A percentile compares a stretch with the other conserved stretches of the same genome.
These are phyloP conservation scores for Notodromas monacha DNA, from an alignment of 2,888 invertebrate genomes.

Conservation along the genomic window DNA sequence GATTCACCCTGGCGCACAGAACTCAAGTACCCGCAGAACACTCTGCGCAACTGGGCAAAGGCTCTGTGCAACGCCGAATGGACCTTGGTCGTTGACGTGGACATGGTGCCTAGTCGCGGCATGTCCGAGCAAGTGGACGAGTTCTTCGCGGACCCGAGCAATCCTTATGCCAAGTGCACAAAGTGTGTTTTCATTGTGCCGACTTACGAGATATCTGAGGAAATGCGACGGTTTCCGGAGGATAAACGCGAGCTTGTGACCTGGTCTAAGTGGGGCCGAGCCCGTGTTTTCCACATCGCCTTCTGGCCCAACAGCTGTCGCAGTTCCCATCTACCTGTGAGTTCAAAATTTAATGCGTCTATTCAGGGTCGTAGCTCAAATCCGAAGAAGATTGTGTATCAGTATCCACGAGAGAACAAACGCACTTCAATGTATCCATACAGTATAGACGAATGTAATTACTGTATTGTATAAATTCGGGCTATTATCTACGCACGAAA, in stretches of 20 bases:
- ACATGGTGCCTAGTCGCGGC: constrained; percentile 11
- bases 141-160: constrained; percentile 8
- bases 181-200: constrained; percentile 13
- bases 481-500: too few species aligned
- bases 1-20: constrained; percentile 10
- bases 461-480: too few species aligned
- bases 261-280: constrained; percentile 10
- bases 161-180: constrained; percentile 10
- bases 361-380: too few species aligned
- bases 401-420: too few species aligned
- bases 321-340: too few species aligned
- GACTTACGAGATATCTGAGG: constrained; percentile 13
- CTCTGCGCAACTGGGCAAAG: constrained; percentile 12
- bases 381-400: too few species aligned
- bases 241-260: constrained; percentile 11
- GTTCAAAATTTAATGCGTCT: too few species aligned
- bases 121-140: constrained; percentile 9
- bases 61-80: constrained; percentile 11
- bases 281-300: constrained; percentile 12
- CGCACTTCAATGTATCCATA: too few species aligned
- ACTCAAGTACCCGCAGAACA: constrained; percentile 12
- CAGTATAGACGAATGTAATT: too few species aligned
- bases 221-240: too few species aligned
- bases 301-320: too few species aligned
- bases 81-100: constrained; percentile 12